Evolutionary conservation across 2,888 invertebrate genomes (phyloP).

Genomic region (Metallyticus violacea): DNA sequence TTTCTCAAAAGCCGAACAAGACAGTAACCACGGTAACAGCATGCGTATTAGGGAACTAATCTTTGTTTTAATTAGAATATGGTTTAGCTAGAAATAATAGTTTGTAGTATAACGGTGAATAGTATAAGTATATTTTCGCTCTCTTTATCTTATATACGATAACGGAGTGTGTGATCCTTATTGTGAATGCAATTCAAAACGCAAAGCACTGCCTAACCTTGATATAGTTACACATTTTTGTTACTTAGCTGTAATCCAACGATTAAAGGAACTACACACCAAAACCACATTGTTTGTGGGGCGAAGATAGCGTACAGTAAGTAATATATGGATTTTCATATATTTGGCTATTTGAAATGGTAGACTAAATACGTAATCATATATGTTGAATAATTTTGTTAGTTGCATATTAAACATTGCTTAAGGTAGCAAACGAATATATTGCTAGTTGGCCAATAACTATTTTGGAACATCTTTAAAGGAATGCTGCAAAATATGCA

Average conservation of each 20-base stretch:
- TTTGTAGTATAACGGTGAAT: neutral
- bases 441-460: no score
- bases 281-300: neutral
- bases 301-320: neutral
- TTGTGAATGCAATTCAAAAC: neutral
- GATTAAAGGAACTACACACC: neutral
- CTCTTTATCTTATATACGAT: neutral
- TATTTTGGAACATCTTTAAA: no score
- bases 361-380: no score
- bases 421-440: no score
- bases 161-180: neutral
- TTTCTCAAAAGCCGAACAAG: neutral
- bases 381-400: no score
- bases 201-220: neutral
- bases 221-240: neutral
- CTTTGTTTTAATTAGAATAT: neutral
- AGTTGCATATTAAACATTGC: no score
- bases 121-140: neutral
- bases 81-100: neutral
- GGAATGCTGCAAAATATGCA: no score
- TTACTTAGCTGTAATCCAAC: neutral
- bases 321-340: neutral
- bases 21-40: neutral
- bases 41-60: neutral
- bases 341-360: no score